Evolutionary conservation across 2,797 vertebrate species (phyloP).

Genomic region (Cetoscarus ocellatus): DNA sequence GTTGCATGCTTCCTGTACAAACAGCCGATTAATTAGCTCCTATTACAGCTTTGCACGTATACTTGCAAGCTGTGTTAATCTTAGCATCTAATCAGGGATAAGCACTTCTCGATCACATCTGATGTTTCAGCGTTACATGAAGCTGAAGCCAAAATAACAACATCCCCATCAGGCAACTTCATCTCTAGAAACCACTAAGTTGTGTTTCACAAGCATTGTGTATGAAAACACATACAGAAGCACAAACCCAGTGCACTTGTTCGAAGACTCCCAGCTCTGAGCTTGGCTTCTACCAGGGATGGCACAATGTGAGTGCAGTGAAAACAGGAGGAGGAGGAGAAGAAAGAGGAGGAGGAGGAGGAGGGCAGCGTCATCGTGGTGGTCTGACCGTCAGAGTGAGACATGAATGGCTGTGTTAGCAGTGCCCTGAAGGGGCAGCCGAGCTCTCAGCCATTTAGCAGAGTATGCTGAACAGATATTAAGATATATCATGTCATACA

Average conservation of each 20-base stretch:
- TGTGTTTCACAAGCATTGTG: slow-evolving; percentile 11
- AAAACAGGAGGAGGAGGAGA: slow-evolving; percentile 41
- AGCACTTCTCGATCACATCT: slow-evolving; percentile 32
- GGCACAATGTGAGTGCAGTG: slow-evolving; percentile 54
- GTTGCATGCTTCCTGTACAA: slow-evolving; percentile 27
- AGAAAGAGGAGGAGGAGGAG: slow-evolving; percentile 49
- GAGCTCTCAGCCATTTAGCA: slow-evolving; percentile 73
- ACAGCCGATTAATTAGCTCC: slow-evolving; percentile 32
- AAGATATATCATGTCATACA: slow-evolving; percentile 52
- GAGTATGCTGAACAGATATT: slow-evolving; percentile 61
- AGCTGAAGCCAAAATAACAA: slow-evolving; percentile 19
- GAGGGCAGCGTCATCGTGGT: slow-evolving; percentile 73
- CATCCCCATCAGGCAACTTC: background rate
- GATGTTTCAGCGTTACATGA: slow-evolving; percentile 10
- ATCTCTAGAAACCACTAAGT: slow-evolving; percentile 10
- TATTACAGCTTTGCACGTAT: slow-evolving; percentile 29
- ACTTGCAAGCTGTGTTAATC: slow-evolving; percentile 16
- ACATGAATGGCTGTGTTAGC: slow-evolving; percentile 76
- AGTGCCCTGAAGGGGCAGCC: slow-evolving; percentile 73
- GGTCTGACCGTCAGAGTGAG: slow-evolving; percentile 77
- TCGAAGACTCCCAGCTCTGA: slow-evolving; percentile 47
- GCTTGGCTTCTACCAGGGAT: slow-evolving; percentile 37
- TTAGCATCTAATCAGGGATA: slow-evolving; percentile 36
- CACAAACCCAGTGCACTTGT: slow-evolving; percentile 22
- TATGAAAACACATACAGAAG: slow-evolving; percentile 8